A percentile compares a stretch with the other conserved stretches of the same genome.
phyloP scores from a whole-genome alignment of 2,113 vertebrate species.

The Glaucomys volans region DNA sequence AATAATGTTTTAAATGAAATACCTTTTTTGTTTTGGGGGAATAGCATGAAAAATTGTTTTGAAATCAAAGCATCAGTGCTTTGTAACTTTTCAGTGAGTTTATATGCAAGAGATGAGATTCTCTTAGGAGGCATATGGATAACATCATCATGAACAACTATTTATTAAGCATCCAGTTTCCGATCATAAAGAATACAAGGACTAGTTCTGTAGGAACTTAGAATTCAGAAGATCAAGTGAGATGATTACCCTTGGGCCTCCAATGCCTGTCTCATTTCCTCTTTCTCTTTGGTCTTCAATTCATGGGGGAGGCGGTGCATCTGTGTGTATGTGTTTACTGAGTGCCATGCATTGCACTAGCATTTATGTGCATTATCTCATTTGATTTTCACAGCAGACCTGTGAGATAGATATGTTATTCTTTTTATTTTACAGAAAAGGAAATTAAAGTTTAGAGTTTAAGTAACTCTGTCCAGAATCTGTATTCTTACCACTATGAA shows the following conservation, averaged over 20 bases:
- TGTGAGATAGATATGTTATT: neutral
- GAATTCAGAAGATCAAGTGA: neutral
- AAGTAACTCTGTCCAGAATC: neutral
- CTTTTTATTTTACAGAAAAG: neutral
- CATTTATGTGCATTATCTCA: neutral
- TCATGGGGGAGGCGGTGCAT: neutral
- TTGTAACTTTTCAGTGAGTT: neutral
- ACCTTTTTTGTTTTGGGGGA: neutral
- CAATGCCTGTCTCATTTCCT: neutral
- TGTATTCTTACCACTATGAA: neutral
- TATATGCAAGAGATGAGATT: neutral
- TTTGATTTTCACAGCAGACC: neutral
- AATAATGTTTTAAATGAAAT: conserved; percentile 26
- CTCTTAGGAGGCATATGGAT: neutral
- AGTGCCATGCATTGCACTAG: neutral
- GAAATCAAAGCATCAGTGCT: neutral
- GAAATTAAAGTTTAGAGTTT: neutral
- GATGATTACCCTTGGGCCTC: neutral
- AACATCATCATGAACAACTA: neutral
- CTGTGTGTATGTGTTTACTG: neutral
- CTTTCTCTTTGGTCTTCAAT: neutral
- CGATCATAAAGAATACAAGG: neutral
- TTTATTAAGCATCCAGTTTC: neutral
- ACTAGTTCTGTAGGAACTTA: neutral
- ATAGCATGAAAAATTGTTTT: neutral